Base-by-base conservation (phyloP, 2,797 vertebrate genomes). In the Australoheros facetus region DNA sequence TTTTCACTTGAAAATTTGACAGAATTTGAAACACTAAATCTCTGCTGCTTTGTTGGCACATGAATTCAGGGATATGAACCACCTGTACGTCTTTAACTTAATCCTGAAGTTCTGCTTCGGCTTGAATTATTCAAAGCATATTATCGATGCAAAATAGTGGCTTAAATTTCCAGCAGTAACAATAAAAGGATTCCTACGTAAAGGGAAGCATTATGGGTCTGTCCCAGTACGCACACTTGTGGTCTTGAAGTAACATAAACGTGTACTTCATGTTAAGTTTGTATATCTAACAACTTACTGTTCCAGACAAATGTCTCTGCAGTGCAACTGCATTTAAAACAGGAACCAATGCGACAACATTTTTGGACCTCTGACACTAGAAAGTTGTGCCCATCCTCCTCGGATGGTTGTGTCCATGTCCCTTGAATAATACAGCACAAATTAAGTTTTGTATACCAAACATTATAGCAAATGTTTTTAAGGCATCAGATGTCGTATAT, bases 11-110 rank as follows among this genome's bases (percentile, higher is more conserved):
- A 55, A 30, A 32, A 74, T 28, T 56, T 1, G 3, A 84, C 60
- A 79, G 55, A 72, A 60, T 81, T 70, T 80, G 79, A 91, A 87
- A 89, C 84, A 78, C 78, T 82, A 87, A 90, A 86, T 86, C 73
- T 86, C 74, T 77, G 81, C 85, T 88, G 89, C 83, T 90, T 72
- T 79, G 75, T 56, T 80, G 85, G 84, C 85, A 86, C 84, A 77
- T 87, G 88, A 89, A 82, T 92, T 89, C 92, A 93, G 91, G 91
- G 89, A 93, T 78, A 75, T 76, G 59, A 85, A 87, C 57, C 73
- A 54, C 58, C 78, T 28, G 39, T n/a, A 16, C 14, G 7, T 81
- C 70, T 82, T 77, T 71, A 23, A 23, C 1, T 19, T 30, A 57
- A 30, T 48, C 16, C 2, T 6, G 42, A 69, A 51, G 64, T 53